Evolutionary conservation across 2,888 invertebrate genomes (phyloP).

Genomic region (Belgica antarctica): DNA sequence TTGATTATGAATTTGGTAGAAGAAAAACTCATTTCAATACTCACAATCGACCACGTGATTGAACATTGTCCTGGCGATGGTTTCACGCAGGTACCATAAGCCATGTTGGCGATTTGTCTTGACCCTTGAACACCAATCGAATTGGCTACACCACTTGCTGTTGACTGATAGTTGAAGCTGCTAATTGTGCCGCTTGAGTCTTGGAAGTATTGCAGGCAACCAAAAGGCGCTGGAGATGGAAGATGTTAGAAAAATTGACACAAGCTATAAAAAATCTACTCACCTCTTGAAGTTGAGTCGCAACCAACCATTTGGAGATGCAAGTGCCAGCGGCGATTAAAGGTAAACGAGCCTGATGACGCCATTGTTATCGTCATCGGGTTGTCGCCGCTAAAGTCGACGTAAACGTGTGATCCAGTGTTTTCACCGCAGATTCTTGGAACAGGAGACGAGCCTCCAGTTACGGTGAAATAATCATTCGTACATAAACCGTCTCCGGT

Average conservation of each 20-base stretch:
- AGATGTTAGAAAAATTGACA: neutral
- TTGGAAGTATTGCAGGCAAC: conserved; percentile 74
- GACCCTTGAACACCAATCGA: conserved; percentile 62
- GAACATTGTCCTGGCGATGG: conserved; percentile 70
- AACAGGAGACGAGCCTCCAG: conserved; percentile 65
- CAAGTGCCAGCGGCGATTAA: conserved; percentile 72
- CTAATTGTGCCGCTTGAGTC: conserved; percentile 62
- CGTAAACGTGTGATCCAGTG: conserved; percentile 73
- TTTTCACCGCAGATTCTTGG: conserved; percentile 78
- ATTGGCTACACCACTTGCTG: conserved; percentile 60
- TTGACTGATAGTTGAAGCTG: conserved; percentile 74
- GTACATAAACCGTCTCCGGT: conserved; percentile 69
- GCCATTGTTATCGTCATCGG: conserved; percentile 68
- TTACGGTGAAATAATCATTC: conserved; percentile 68
- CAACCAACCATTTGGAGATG: conserved; percentile 54
- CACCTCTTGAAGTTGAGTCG: conserved; percentile 61
- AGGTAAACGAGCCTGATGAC: conserved; percentile 61
- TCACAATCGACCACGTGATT: conserved; percentile 60
- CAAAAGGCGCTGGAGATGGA: conserved; percentile 66
- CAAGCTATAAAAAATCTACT: too few relatives aligned
- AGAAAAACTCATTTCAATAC: neutral
- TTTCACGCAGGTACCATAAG: conserved; percentile 75
- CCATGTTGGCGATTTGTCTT: conserved; percentile 67
- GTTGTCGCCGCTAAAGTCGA: conserved; percentile 67
- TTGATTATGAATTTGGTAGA: conserved; percentile 49